phyloP scores from a whole-genome alignment of 2,888 invertebrate species.

The Thumatha senex region DNA sequence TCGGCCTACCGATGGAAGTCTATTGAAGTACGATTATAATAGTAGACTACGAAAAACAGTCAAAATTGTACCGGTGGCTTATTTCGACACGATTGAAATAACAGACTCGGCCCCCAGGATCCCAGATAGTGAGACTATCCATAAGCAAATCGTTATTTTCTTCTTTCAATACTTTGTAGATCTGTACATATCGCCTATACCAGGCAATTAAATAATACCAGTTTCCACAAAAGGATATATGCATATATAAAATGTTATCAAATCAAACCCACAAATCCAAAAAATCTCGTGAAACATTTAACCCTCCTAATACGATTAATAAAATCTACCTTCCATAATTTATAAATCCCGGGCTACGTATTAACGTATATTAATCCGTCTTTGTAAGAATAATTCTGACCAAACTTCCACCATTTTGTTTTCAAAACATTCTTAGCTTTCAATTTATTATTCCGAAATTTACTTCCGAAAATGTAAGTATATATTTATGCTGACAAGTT shows the following conservation, averaged over 20 bases:
- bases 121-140: no score
- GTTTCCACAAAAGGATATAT: no score
- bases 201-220: neutral
- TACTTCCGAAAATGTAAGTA: neutral
- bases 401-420: neutral
- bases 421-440: neutral
- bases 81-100: no score
- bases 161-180: no score
- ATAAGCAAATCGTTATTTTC: no score
- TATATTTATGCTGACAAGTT: neutral
- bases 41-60: no score
- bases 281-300: conserved; percentile 4
- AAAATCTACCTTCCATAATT: conserved; percentile 12
- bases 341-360: conserved; percentile 1
- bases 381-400: conserved; percentile 13
- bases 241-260: neutral
- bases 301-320: conserved; percentile 21
- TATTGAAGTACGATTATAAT: no score
- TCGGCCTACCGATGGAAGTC: no score
- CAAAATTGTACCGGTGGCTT: no score
- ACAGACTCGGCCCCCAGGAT: no score
- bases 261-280: neutral
- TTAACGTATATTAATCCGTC: conserved; percentile 15
- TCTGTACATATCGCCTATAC: no score
- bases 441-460: neutral